These are phyloP conservation scores for Meteorus colon DNA, from an alignment of 2,888 invertebrate species.

Conservation along the genomic window DNA sequence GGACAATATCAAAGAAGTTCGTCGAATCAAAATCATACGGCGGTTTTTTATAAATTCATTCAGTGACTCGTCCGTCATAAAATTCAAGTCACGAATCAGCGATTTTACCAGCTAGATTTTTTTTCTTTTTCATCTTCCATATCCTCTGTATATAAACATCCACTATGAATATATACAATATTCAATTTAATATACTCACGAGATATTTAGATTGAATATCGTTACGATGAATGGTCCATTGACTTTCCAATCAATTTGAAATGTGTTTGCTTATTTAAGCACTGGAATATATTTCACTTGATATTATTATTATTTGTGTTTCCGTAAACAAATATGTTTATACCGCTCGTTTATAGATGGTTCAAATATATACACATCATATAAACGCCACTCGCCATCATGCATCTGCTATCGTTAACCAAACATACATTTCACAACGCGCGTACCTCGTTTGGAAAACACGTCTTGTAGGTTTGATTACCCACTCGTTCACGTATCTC, in stretches of 20 bases:
- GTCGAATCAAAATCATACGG: conserved; percentile 12
- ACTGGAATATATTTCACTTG: conserved; percentile 3
- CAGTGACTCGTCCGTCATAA: background rate
- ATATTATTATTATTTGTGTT: conserved; percentile 10
- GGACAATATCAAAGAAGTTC: background rate
- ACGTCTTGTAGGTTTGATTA: conserved; percentile 50
- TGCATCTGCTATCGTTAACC: conserved; percentile 18
- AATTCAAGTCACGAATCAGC: conserved; percentile 31
- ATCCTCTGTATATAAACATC: background rate
- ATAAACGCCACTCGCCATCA: conserved; percentile 15
- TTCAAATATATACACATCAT: conserved; percentile 1
- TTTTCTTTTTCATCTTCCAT: background rate
- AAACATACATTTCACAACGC: conserved; percentile 26
- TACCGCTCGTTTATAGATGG: background rate
- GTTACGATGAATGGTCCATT: conserved; percentile 15
- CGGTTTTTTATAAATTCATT: conserved; percentile 33
- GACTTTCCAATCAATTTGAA: conserved; percentile 15
- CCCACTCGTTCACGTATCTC: conserved; percentile 42
- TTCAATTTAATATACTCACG: background rate
- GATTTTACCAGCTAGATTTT: background rate
- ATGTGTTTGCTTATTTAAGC: conserved; percentile 23
- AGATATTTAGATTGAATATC: conserved; percentile 34
- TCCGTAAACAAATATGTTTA: background rate
- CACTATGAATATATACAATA: background rate
- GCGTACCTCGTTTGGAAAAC: conserved; percentile 40